A percentile compares a stretch with the other conserved stretches of the same genome.
phyloP scores from a whole-genome alignment of 2,888 invertebrate genomes.

The Macaria liturata region DNA sequence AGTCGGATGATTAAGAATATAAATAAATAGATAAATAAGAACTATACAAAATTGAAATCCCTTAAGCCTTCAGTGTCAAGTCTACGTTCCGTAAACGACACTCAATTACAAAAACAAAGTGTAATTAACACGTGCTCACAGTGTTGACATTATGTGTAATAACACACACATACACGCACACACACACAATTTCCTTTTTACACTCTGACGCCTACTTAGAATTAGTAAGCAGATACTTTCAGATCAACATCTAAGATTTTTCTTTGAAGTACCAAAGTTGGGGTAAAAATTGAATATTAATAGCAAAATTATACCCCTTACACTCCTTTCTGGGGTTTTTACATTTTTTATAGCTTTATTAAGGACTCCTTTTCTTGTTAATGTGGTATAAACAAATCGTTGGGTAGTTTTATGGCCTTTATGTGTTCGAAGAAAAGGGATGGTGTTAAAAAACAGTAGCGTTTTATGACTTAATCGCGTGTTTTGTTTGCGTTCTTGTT shows the following conservation, averaged over 20 bases:
- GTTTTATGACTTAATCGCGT: slow-evolving; percentile 75
- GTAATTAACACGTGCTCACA: slow-evolving; percentile 16
- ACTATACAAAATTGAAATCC: too few relatives aligned
- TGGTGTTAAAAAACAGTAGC: slow-evolving; percentile 81
- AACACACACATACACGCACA: slow-evolving; percentile 45
- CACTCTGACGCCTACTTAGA: slow-evolving; percentile 67
- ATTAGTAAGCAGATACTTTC: slow-evolving; percentile 68
- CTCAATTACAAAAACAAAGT: neutral
- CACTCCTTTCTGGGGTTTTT: slow-evolving; percentile 67
- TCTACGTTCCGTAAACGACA: too few relatives aligned
- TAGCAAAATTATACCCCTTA: slow-evolving; percentile 75
- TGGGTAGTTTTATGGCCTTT: slow-evolving; percentile 55
- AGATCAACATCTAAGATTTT: slow-evolving; percentile 77
- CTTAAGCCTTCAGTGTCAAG: too few relatives aligned
- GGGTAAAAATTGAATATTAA: slow-evolving; percentile 82
- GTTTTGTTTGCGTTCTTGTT: slow-evolving; percentile 65
- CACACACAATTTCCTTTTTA: slow-evolving; percentile 32
- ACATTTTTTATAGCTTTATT: slow-evolving; percentile 82
- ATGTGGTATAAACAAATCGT: slow-evolving; percentile 78
- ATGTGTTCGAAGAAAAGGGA: slow-evolving; percentile 62
- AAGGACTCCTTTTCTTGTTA: slow-evolving; percentile 66
- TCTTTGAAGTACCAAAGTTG: slow-evolving; percentile 76
- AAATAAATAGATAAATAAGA: too few relatives aligned
- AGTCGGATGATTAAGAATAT: too few relatives aligned
- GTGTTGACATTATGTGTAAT: slow-evolving; percentile 37